phyloP scores from a whole-genome alignment of 2,113 vertebrate species.

The Pristiophorus japonicus region DNA sequence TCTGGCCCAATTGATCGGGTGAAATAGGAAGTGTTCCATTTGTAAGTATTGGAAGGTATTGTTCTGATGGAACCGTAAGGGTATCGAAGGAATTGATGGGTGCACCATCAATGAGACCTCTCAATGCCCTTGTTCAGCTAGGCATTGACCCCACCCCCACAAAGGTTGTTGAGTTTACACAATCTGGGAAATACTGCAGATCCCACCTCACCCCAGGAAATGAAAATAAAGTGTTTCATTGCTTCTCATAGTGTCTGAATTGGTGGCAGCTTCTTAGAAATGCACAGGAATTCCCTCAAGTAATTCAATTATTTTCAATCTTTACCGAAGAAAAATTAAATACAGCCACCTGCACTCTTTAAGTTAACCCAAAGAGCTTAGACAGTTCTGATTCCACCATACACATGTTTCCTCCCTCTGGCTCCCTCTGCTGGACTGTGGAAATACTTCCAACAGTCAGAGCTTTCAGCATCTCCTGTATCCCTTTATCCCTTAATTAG shows the following conservation, averaged over 20 bases:
- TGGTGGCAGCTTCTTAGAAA: not conserved
- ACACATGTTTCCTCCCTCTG: not conserved
- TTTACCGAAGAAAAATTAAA: not conserved
- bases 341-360: not conserved
- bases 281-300: not conserved
- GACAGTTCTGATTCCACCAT: not conserved
- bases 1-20: not conserved
- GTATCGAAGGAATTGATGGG: not conserved
- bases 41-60: not conserved
- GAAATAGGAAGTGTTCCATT: not conserved
- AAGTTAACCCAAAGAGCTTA: not conserved
- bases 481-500: not conserved
- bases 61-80: not conserved
- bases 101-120: not conserved
- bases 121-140: not conserved
- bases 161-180: not conserved
- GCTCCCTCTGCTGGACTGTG: not conserved
- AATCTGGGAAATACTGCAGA: not conserved
- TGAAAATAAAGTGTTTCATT: not conserved
- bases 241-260: not conserved
- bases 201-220: not conserved
- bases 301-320: not conserved
- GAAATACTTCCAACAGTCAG: not conserved
- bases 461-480: not conserved
- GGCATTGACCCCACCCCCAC: not conserved